Evolutionary conservation across 30 jellyfish, hydroid and myxozoan species (phyloP), one percentile per base, ranked within the genome.

Genomic region (Rhopilema esculentum): DNA sequence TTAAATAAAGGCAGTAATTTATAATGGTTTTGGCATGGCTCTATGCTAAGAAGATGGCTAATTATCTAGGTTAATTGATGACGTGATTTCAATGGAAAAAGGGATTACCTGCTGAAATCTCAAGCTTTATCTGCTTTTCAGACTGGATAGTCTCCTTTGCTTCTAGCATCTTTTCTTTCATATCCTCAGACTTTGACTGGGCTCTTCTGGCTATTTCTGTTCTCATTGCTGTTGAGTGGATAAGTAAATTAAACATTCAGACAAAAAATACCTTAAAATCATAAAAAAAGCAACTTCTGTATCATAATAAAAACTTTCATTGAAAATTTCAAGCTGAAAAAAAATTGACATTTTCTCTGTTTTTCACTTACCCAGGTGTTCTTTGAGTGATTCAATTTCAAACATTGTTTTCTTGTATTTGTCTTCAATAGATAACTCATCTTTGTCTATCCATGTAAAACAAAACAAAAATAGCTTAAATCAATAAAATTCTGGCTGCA

Each of bases 161-260:
- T 72, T 82, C 91, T 9, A 76, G 63, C 91, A 90, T 83, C 32
- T 83, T 72, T 25, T 90, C 97, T n/a, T 82, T 76, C 86, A 90
- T 72, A 57, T 81, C 89, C 12, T 83, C 87, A 30, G 97, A 82
- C 68, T 74, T 90, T 32, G 91, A 65, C 30, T 90, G 93, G 16
- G 90, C 65, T 57, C 97, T 77, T 82, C 97, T 74, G 19, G 97
- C 93, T 8, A 90, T 51, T 49, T 90, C 97, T 49, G 93, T 90
- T 33, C 93, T 72, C 88, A 82, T 26, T 29, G 97, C 93, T 76
- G 50, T 20, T 26, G 22, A 23, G 4, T 17, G 17, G 30, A 8
- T 63, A 2, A 19, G 7, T 2, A n/a, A 19, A 7, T 17, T 2
- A 63, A 7, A 40, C 57, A 40, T 40, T 40, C n/a, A n/a, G n/a